A percentile compares a stretch with the other conserved stretches of the same genome.
Evolutionary conservation across 2,797 vertebrate species (phyloP).

Genomic region (Picus viridis): DNA sequence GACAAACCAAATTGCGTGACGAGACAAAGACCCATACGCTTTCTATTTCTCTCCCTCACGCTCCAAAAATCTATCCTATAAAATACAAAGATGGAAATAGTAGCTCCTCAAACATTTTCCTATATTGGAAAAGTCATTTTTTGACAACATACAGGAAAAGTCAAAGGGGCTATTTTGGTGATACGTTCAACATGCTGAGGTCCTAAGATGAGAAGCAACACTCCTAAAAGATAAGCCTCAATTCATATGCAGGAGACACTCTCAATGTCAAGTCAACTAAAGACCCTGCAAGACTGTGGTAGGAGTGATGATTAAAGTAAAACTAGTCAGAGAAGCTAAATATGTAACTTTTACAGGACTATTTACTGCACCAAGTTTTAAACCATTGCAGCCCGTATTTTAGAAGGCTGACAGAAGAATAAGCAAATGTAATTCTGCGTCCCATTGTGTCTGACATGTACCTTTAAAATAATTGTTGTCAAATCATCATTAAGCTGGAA

Average conservation of each 20-base stretch:
- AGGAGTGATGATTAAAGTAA: background rate
- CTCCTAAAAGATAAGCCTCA: background rate
- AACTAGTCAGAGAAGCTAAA: background rate
- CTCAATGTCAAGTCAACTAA: background rate
- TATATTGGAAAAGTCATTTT: background rate
- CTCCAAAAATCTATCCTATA: background rate
- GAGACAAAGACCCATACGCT: background rate
- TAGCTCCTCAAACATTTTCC: background rate
- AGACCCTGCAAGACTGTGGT: background rate
- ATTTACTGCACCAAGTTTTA: background rate
- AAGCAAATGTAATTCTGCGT: conserved; percentile 44
- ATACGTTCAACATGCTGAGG: accelerated
- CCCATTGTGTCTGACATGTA: conserved; percentile 63
- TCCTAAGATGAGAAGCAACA: background rate
- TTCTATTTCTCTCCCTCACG: background rate
- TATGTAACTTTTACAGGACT: background rate
- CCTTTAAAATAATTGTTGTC: conserved; percentile 71
- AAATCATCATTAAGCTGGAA: conserved; percentile 76
- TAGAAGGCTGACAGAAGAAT: conserved; percentile 13
- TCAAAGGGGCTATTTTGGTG: background rate
- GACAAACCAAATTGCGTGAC: background rate
- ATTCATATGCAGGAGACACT: background rate
- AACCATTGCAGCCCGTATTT: background rate
- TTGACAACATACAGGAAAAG: background rate
- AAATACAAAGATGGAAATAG: background rate